A percentile compares a stretch with the other conserved stretches of the same genome.
These are phyloP conservation scores for Panthera leo DNA, from an alignment of 2,113 vertebrate genomes.

Conservation along the genomic window DNA sequence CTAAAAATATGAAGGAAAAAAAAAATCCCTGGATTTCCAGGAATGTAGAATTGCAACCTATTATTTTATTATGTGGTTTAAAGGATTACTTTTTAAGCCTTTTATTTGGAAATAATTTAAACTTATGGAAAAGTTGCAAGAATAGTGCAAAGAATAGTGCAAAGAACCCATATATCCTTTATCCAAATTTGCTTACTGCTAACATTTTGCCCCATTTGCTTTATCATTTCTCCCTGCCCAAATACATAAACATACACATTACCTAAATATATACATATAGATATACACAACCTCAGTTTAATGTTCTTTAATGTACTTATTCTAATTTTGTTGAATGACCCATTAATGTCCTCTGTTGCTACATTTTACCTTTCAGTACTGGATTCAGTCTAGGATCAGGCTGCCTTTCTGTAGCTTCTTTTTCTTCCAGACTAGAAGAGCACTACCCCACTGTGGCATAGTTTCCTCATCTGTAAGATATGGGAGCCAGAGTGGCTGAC, in stretches of 20 bases:
- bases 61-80: background rate
- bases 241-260: background rate
- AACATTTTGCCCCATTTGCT: background rate
- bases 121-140: background rate
- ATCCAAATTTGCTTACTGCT: background rate
- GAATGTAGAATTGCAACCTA: background rate
- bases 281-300: background rate
- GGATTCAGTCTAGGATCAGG: background rate
- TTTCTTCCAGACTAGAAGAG: background rate
- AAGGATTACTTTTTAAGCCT: background rate
- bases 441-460: background rate
- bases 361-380: background rate
- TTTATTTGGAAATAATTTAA: conserved; percentile 27
- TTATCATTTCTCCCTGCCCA: background rate
- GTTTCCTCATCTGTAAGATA: background rate
- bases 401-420: background rate
- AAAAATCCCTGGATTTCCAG: background rate
- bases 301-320: background rate
- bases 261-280: background rate
- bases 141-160: background rate
- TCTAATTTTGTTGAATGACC: background rate
- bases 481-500: background rate
- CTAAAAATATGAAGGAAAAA: background rate
- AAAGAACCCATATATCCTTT: background rate
- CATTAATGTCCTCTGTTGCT: background rate